Percentiles rank a stretch among this genome's conserved stretches.
These are phyloP conservation scores for Gymnocypris eckloni DNA, from an alignment of 2,797 vertebrate genomes.

Conservation along the genomic window DNA sequence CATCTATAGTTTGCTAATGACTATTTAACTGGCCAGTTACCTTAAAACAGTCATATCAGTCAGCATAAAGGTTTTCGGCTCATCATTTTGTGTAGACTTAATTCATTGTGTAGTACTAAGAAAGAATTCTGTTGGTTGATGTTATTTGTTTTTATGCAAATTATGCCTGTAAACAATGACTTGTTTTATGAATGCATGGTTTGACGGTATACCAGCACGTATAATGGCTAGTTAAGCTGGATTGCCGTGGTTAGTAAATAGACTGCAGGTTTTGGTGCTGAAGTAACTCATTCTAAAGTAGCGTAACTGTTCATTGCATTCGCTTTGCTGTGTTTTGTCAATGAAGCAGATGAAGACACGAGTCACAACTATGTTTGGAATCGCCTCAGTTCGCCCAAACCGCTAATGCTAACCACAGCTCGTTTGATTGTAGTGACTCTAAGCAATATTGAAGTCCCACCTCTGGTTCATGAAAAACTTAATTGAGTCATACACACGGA, in stretches of 20 bases:
- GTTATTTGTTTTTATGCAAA: neutral
- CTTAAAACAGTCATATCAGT: neutral
- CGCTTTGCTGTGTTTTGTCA: conserved; percentile 33
- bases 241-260: neutral
- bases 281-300: neutral
- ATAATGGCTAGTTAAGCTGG: neutral
- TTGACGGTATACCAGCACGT: neutral
- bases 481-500: conserved; percentile 80
- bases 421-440: conserved; percentile 62
- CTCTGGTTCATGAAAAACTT: conserved; percentile 78
- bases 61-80: neutral
- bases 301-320: conserved; percentile 25
- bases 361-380: conserved; percentile 51
- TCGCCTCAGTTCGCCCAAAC: conserved; percentile 62
- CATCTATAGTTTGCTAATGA: neutral
- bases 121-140: neutral
- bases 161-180: neutral
- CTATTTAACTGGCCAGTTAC: neutral
- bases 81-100: neutral
- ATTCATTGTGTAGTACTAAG: neutral
- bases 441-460: conserved; percentile 74
- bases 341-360: conserved; percentile 44
- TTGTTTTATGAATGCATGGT: neutral
- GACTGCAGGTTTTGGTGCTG: neutral
- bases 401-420: conserved; percentile 60